Conservation (phyloP, 2,113 vertebrate species). For the Thamnophis sirtalis region DNA sequence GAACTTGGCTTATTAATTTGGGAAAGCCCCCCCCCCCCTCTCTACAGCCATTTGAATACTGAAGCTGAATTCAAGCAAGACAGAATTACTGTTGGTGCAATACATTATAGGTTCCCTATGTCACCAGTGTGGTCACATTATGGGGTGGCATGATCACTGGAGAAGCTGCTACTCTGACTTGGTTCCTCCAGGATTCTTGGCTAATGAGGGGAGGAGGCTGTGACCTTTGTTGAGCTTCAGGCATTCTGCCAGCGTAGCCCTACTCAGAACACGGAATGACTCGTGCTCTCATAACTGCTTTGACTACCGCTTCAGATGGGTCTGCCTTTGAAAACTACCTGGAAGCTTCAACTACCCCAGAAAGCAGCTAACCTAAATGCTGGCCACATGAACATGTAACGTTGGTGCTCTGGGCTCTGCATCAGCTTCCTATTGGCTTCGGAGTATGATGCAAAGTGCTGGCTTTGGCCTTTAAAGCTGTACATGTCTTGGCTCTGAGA, state of each 20-base stretch:
- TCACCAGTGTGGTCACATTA: neutral
- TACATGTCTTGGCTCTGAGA: neutral
- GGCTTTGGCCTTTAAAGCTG: neutral
- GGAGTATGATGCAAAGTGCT: neutral
- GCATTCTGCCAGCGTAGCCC: neutral
- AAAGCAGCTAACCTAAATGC: neutral
- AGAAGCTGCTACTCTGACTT: neutral
- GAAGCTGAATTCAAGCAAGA: neutral
- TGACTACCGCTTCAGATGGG: neutral
- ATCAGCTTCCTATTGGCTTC: neutral
- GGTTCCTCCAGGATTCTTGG: neutral
- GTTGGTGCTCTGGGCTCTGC: neutral
- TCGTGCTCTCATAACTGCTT: neutral
- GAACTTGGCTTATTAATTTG: neutral
- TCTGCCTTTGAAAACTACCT: neutral
- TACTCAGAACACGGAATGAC: neutral
- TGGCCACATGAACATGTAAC: neutral
- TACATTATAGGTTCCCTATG: neutral
- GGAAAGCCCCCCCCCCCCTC: neutral
- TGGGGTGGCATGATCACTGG: neutral
- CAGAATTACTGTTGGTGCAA: neutral
- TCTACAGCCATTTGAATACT: neutral
- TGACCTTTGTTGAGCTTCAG: neutral
- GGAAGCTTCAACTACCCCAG: neutral
- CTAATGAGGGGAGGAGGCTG: neutral